Conservation (phyloP, 2,888 invertebrate genomes). For the Anoplius nigerrimus region DNA sequence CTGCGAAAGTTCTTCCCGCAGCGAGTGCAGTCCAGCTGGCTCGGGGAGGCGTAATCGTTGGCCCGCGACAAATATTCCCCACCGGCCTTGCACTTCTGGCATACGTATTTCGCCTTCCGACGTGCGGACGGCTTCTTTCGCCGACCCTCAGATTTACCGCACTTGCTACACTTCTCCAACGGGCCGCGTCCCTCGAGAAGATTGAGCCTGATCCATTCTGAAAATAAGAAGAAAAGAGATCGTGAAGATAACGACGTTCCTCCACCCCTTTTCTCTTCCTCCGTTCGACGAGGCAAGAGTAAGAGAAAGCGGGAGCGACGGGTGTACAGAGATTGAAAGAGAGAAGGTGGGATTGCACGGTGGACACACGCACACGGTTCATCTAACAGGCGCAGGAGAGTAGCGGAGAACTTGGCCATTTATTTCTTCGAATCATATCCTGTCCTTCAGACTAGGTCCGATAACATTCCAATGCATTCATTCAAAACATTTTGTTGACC, state of each 20-base stretch:
- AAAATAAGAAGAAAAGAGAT: slow-evolving; percentile 22
- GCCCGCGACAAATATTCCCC: slow-evolving; percentile 7
- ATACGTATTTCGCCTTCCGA: slow-evolving; percentile 22
- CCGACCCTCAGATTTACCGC: background rate
- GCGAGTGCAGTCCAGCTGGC: slow-evolving; percentile 39
- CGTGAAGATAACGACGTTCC: slow-evolving; percentile 4
- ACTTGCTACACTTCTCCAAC: slow-evolving; percentile 25
- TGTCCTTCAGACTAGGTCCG: no score
- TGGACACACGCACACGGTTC: no score
- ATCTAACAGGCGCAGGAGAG: no score
- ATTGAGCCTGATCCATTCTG: slow-evolving; percentile 32
- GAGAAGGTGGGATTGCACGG: no score
- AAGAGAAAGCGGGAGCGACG: no score
- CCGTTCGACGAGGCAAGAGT: no score
- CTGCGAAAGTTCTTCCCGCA: slow-evolving; percentile 70
- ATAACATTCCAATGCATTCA: no score
- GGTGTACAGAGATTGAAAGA: no score
- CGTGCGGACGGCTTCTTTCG: background rate
- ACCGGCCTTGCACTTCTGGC: slow-evolving; percentile 24
- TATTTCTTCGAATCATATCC: no score
- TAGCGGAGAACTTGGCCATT: no score
- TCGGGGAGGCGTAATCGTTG: slow-evolving; percentile 8
- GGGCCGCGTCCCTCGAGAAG: background rate
- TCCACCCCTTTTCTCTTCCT: no score
- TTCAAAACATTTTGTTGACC: slow-evolving; percentile 67